These are phyloP conservation scores for Neoascia interrupta DNA, from an alignment of 2,888 invertebrate species.

Conservation along the genomic window DNA sequence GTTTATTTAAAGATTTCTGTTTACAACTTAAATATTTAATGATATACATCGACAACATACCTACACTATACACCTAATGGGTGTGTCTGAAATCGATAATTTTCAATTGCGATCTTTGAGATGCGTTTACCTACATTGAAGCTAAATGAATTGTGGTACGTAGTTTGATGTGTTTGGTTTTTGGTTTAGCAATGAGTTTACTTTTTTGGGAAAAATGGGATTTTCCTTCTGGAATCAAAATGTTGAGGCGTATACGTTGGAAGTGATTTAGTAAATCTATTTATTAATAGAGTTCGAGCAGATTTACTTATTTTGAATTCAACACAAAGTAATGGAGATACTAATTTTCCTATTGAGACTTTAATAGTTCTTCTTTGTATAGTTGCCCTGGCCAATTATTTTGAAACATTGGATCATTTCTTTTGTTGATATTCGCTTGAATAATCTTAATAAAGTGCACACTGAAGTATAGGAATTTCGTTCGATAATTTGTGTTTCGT, in stretches of 20 bases:
- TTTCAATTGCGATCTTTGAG: conserved; percentile 28
- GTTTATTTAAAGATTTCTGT: conserved; percentile 46
- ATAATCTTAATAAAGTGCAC: too few relatives aligned
- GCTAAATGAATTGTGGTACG: conserved; percentile 7
- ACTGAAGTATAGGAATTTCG: too few relatives aligned
- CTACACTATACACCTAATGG: conserved; percentile 22
- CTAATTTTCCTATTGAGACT: background rate
- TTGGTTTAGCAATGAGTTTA: background rate
- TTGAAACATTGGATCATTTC: too few relatives aligned
- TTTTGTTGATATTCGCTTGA: too few relatives aligned
- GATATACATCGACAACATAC: conserved; percentile 32
- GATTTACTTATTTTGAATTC: conserved; percentile 18
- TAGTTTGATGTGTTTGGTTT: background rate
- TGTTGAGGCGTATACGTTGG: too few relatives aligned
- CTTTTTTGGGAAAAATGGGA: conserved; percentile 1
- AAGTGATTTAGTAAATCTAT: too few relatives aligned
- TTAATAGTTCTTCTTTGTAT: background rate
- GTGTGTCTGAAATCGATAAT: conserved; percentile 30
- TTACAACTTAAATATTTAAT: conserved; percentile 52
- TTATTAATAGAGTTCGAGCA: too few relatives aligned
- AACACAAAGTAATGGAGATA: background rate
- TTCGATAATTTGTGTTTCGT: too few relatives aligned
- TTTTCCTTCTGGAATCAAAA: conserved; percentile 1
- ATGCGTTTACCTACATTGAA: conserved; percentile 36
- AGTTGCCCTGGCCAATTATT: too few relatives aligned